phyloP scores from a whole-genome alignment of 2,888 invertebrate species.

The Ophioninae sp. region DNA sequence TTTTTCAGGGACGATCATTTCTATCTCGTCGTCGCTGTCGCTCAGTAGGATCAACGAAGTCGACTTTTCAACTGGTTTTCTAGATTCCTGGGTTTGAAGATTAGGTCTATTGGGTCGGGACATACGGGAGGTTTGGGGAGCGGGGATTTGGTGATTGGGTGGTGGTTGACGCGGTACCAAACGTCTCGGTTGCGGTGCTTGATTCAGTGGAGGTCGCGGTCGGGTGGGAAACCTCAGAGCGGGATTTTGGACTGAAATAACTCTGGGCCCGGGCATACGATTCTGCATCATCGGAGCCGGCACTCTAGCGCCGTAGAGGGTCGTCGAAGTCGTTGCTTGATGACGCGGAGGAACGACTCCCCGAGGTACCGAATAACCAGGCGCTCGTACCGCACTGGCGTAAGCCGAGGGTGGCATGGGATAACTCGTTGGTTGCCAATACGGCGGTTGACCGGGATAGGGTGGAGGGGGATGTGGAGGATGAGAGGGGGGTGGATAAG shows the following conservation, averaged over 20 bases:
- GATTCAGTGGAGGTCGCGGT: constrained; percentile 8
- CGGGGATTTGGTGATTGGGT: not conserved
- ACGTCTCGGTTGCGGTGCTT: constrained; percentile 17
- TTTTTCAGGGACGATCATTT: constrained; percentile 77
- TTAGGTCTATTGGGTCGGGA: constrained; percentile 34
- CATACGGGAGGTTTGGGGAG: constrained; percentile 4
- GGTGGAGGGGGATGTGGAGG: constrained; percentile 48
- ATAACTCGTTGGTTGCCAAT: constrained; percentile 55
- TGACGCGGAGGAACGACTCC: constrained; percentile 48
- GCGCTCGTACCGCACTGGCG: constrained; percentile 24
- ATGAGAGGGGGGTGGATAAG: constrained; percentile 46
- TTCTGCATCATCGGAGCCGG: constrained; percentile 32
- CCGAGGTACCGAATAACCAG: constrained; percentile 43
- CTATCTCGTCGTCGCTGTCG: constrained; percentile 79
- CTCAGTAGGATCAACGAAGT: constrained; percentile 77
- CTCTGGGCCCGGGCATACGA: constrained; percentile 55
- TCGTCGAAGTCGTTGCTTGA: constrained; percentile 45
- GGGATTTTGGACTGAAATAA: constrained; percentile 36
- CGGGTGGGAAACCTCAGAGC: constrained; percentile 30
- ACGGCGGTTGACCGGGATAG: constrained; percentile 39
- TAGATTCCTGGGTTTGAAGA: constrained; percentile 30
- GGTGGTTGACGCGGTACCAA: constrained; percentile 29
- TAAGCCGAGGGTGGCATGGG: constrained; percentile 46
- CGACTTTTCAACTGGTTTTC: constrained; percentile 65
- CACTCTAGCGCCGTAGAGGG: constrained; percentile 46